Evolutionary conservation across 1,140 invertebrate species (phyloP).

Genomic region (Drosophila pachea): DNA sequence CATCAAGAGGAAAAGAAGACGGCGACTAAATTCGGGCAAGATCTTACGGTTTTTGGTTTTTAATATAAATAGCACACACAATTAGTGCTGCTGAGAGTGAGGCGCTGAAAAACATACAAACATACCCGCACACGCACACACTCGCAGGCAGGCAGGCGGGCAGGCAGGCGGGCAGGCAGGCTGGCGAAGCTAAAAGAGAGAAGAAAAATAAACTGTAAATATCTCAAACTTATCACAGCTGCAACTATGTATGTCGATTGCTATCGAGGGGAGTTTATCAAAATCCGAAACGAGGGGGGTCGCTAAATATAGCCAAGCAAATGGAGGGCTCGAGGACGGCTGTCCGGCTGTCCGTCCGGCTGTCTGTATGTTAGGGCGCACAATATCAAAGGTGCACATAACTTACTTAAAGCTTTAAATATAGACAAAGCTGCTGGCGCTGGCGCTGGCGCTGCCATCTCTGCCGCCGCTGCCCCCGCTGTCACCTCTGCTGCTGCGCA

Average conservation of each 20-base stretch:
- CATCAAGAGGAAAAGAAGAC: conserved; percentile 9
- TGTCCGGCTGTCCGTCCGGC: too few species aligned
- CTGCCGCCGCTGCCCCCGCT: neutral
- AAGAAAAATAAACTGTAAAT: conserved; percentile 57
- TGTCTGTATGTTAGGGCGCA: too few species aligned
- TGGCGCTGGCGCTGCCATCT: neutral
- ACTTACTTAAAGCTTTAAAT: conserved; percentile 53
- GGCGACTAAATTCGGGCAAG: conserved; percentile 47
- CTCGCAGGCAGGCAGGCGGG: neutral
- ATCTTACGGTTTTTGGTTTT: conserved; percentile 58
- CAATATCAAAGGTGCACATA: conserved; percentile 45
- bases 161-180: neutral
- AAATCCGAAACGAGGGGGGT: conserved; percentile 18
- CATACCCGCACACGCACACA: neutral
- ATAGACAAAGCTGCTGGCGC: conserved; percentile 41
- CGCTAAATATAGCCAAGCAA: conserved; percentile 32
- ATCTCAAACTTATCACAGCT: conserved; percentile 55
- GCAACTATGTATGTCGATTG: conserved; percentile 26
- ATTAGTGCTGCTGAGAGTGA: conserved; percentile 62
- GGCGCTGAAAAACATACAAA: conserved; percentile 10
- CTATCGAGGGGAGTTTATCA: conserved; percentile 41
- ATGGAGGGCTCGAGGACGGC: conserved; percentile 14
- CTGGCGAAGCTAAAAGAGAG: neutral
- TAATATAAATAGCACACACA: conserved; percentile 68
- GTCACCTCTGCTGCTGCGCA: conserved; percentile 49